These are phyloP conservation scores for Capitulum mitella DNA, from an alignment of 2,888 invertebrate species.

Conservation along the genomic window DNA sequence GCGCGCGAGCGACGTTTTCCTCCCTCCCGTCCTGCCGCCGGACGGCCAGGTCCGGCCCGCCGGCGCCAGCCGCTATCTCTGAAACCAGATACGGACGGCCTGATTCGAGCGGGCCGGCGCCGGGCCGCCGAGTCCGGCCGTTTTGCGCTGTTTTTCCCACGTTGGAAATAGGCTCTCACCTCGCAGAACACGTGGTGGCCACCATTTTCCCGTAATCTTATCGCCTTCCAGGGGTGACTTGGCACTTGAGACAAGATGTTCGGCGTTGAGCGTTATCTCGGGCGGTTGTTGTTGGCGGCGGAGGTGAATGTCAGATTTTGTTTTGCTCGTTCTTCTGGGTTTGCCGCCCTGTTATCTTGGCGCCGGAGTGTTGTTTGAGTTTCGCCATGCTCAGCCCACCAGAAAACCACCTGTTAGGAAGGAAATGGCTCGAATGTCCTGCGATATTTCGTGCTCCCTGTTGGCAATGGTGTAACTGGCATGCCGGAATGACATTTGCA, in stretches of 20 bases:
- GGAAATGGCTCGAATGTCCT: no score
- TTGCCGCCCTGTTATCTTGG: background rate
- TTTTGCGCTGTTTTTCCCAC: background rate
- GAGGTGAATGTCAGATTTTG: constrained; percentile 16
- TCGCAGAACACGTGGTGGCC: background rate
- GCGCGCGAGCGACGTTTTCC: no score
- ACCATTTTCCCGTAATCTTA: background rate
- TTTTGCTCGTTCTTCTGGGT: background rate
- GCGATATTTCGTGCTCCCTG: no score
- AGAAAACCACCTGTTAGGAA: no score
- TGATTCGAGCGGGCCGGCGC: no score
- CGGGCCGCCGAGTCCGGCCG: background rate
- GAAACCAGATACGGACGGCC: no score
- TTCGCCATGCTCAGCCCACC: no score
- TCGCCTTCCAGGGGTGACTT: background rate
- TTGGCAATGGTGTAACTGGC: no score
- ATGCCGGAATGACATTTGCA: no score
- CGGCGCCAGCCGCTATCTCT: background rate
- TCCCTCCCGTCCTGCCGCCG: no score
- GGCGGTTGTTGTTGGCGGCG: background rate
- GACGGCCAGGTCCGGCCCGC: no score
- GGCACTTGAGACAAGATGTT: background rate
- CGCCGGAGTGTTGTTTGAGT: background rate
- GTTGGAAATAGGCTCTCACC: background rate
- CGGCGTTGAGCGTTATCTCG: background rate